Evolutionary conservation across 1,140 invertebrate species (phyloP).

Genomic region (Drosophila rufa): DNA sequence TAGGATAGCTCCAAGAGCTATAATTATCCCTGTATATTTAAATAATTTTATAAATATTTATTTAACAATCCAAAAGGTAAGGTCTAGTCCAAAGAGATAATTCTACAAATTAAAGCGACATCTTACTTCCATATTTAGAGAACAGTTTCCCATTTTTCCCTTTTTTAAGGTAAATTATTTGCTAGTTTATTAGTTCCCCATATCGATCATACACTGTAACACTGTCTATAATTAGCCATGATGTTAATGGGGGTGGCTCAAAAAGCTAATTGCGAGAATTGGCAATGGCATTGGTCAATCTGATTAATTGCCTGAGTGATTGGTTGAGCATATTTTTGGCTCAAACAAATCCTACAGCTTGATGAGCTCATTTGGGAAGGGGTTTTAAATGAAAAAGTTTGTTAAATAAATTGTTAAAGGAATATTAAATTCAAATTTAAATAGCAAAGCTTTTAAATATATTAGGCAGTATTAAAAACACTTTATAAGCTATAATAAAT

Average conservation of each 20-base stretch:
- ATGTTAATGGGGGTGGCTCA: slow-evolving; percentile 35
- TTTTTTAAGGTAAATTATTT: not conserved
- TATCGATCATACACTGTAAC: not conserved
- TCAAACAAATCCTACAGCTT: not conserved
- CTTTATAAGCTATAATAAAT: no score
- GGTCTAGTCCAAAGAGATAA: no score
- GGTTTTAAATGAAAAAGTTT: not conserved
- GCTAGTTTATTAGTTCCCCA: not conserved
- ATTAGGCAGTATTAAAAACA: not conserved
- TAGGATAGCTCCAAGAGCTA: not conserved
- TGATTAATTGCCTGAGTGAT: slow-evolving; percentile 28
- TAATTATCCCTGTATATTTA: not conserved
- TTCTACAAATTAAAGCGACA: not conserved
- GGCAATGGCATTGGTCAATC: slow-evolving; percentile 26
- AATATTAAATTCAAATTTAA: not conserved
- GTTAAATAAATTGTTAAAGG: not conserved
- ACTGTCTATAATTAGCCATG: slow-evolving; percentile 42
- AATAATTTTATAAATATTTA: not conserved
- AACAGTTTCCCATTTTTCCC: not conserved
- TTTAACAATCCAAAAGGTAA: not conserved
- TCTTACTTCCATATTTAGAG: not conserved
- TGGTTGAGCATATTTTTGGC: not conserved
- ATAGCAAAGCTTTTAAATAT: not conserved
- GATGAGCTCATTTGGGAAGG: slow-evolving; percentile 10
- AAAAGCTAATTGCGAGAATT: slow-evolving; percentile 13